Evolutionary conservation across 2,797 vertebrate genomes (phyloP).

Genomic region (Luscinia megarhynchos): DNA sequence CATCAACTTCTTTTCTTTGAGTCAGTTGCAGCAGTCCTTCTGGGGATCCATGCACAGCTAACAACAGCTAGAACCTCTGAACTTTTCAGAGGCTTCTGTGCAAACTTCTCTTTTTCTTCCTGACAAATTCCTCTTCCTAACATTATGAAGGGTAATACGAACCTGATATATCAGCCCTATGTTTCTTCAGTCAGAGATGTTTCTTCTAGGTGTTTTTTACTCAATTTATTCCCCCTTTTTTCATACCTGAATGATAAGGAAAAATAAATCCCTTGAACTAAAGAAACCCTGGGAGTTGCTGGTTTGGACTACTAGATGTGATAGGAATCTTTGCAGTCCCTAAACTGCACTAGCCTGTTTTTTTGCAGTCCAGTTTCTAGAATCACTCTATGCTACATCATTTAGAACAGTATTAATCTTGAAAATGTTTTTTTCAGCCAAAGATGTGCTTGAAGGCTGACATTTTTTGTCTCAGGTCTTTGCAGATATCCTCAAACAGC

Average conservation of each 20-base stretch:
- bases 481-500: background rate
- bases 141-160: background rate
- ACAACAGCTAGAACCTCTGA: background rate
- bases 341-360: background rate
- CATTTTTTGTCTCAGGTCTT: background rate
- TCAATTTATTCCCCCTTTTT: background rate
- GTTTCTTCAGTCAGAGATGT: background rate
- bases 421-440: background rate
- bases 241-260: background rate
- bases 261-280: background rate
- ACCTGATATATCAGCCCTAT: background rate
- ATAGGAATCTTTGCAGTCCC: background rate
- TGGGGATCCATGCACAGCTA: background rate
- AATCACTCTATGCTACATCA: background rate
- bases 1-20: background rate
- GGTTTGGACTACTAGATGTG: background rate
- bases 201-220: background rate
- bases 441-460: background rate
- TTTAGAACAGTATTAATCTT: background rate
- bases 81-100: background rate
- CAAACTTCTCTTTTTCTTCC: background rate
- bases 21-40: background rate
- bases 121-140: background rate
- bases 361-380: background rate
- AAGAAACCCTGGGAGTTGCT: background rate